Percentiles rank a stretch among this genome's conserved stretches.
Evolutionary conservation across 1,140 invertebrate species (phyloP).

Genomic region (Heliconius melpomene): DNA sequence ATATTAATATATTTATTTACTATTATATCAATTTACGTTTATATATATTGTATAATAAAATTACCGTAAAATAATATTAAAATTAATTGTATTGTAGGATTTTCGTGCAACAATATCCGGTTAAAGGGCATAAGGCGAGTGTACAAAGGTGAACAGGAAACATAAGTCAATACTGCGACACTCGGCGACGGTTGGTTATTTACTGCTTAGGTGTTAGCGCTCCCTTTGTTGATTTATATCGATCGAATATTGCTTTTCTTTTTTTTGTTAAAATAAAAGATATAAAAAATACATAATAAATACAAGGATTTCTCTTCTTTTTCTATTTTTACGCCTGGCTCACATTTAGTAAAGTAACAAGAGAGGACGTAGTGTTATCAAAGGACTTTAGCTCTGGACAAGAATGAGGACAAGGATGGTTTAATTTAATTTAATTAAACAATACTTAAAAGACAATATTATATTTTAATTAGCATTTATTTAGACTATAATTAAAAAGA

Average conservation of each 20-base stretch:
- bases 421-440: too few species aligned
- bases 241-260: neutral
- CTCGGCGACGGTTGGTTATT: constrained; percentile 26
- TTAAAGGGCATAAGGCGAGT: constrained; percentile 21
- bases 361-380: too few species aligned
- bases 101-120: constrained; percentile 10
- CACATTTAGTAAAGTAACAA: too few species aligned
- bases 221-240: neutral
- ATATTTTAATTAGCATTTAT: neutral
- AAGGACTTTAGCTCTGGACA: too few species aligned
- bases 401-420: too few species aligned
- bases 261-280: neutral
- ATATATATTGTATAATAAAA: neutral
- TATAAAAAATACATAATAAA: too few species aligned
- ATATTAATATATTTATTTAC: neutral
- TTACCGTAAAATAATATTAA: neutral
- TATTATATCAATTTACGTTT: neutral
- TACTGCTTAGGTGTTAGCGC: constrained; percentile 7
- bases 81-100: neutral
- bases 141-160: constrained; percentile 37
- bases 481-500: neutral
- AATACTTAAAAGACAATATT: too few species aligned
- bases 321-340: too few species aligned
- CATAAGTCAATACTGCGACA: constrained; percentile 28
- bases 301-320: too few species aligned